Evolutionary conservation across 2,888 invertebrate species (phyloP).

Genomic region (Sarcophaga subvicina): DNA sequence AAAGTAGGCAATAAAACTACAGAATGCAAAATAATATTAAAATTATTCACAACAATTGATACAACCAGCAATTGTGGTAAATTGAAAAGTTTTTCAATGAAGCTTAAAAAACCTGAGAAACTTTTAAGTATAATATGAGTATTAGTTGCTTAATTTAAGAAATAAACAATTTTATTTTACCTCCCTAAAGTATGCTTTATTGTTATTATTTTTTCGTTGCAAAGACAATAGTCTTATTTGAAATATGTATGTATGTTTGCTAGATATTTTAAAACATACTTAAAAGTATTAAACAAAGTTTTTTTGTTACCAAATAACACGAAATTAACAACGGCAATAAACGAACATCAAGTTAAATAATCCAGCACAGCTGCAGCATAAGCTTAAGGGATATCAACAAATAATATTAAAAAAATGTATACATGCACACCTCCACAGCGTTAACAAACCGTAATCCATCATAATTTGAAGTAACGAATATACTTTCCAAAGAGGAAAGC

Average conservation of each 20-base stretch:
- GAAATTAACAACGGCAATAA: not conserved
- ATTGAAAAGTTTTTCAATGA: no score
- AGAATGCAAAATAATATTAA: not conserved
- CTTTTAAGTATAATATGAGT: no score
- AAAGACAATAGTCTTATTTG: not conserved
- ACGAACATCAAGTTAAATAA: no score
- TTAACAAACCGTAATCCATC: no score
- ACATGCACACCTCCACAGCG: not conserved
- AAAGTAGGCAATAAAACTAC: slow-evolving; percentile 44
- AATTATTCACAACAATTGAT: not conserved
- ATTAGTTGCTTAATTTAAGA: no score
- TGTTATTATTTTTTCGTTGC: not conserved
- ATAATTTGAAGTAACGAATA: no score
- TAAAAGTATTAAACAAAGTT: slow-evolving; percentile 23
- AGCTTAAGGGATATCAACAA: not conserved
- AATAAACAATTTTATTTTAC: no score
- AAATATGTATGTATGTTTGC: not conserved
- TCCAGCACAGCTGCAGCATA: not conserved
- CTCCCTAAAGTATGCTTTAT: not conserved
- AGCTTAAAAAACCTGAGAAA: no score
- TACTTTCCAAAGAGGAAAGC: no score
- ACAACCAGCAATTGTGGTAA: no score
- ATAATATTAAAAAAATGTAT: not conserved
- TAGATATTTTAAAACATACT: not conserved
- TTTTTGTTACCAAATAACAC: slow-evolving; percentile 9